A percentile compares a stretch with the other conserved stretches of the same genome.
phyloP scores from a whole-genome alignment of 2,888 invertebrate species.

The Fragum whitleyi region DNA sequence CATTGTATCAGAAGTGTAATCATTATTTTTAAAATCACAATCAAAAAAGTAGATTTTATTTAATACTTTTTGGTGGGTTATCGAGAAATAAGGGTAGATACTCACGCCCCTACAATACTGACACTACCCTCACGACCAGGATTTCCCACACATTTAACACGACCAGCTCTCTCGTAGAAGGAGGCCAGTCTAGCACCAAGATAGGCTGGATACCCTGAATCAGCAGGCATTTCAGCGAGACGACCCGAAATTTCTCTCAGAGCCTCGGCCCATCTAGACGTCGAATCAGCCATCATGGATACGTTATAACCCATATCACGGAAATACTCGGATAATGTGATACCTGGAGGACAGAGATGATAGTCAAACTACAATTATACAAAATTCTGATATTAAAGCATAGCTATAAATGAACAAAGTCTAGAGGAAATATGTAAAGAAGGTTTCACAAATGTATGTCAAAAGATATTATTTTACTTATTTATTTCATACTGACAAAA shows the following conservation, averaged over 20 bases:
- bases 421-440: no score
- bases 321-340: conserved; percentile 99
- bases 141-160: conserved; percentile 98
- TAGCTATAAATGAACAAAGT: no score
- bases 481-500: no score
- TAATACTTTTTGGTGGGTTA: no score
- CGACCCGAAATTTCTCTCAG: conserved; percentile 99
- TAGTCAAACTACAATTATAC: no score
- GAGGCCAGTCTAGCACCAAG: conserved; percentile 98
- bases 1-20: no score
- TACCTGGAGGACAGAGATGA: conserved; percentile 88
- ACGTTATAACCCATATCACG: conserved; percentile 99
- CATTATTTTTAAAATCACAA: no score
- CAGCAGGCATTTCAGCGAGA: conserved; percentile 99
- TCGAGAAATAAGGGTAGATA: no score
- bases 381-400: no score
- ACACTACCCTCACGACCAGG: conserved; percentile 99
- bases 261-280: conserved; percentile 99
- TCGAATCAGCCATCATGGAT: conserved; percentile 99
- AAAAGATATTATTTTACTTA: no score
- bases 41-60: no score
- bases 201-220: conserved; percentile 98
- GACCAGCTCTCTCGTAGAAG: conserved; percentile 99
- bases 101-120: conserved; percentile 97
- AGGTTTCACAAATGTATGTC: no score